Base-by-base conservation (phyloP, 1,140 invertebrate species). In the Leptonema lineaticorne region DNA sequence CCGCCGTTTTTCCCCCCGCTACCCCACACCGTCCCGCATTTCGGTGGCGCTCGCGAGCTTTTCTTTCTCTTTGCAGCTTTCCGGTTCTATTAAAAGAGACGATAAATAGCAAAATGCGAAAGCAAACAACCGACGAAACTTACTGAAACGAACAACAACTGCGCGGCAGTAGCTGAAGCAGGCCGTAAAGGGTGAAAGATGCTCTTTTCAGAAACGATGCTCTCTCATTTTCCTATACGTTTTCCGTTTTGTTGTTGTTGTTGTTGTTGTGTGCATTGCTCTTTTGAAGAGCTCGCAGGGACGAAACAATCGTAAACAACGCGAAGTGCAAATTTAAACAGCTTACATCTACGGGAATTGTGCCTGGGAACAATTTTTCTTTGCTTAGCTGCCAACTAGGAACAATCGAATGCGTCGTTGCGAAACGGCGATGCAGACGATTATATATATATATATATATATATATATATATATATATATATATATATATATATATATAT, bases 301-400 rank as follows among this genome's bases (percentile, higher is more conserved):
- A 58, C 26, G 56, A 58, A 58, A 45, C 58, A 62, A 62, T 62
- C 28, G 58, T 30, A 45, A 62, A 45, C 30, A 45, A 45, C 58
- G 24, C 29, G 37, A 41, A 28, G 58, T 62, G 33, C 58, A 62
- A 62, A 62, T 62, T 62, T 62, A 62, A 62, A 62, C 28, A 62
- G 58, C 58, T 62, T 62, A 62, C 58, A 62, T 62, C 24, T 9
- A 9, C 37, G 37, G 33, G 58, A 58, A 58, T 26, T 28, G 26
- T 4, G 56, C 56, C n/a, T n/a, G n/a, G 16, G 56, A 62, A 45
- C 58, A 62, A 62, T 62, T 62, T 62, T 62, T 16, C 58, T 20
- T 41, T 41, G 37, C 37, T 41, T 11, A 41, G 37, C 16, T 41
- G 37, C 3, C 37, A 11, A 41, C 2, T 41, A 11, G 37, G 37